phyloP scores from a whole-genome alignment of 2,797 vertebrate genomes.

The Brachymystax lenok region DNA sequence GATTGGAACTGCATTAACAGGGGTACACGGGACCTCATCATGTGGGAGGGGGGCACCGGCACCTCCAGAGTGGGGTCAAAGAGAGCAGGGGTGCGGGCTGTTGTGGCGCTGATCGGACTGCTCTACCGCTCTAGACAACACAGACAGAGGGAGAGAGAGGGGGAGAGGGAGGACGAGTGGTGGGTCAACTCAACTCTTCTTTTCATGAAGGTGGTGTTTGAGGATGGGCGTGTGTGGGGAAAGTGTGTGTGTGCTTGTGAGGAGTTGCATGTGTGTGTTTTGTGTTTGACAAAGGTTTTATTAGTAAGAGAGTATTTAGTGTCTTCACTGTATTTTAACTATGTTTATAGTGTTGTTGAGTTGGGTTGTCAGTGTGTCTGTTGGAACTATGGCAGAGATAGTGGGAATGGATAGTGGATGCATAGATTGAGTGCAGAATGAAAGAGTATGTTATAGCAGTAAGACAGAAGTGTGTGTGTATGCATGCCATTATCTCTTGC shows the following conservation, averaged over 20 bases:
- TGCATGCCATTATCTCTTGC: neutral
- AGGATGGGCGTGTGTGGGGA: neutral
- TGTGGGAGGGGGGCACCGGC: constrained; percentile 50
- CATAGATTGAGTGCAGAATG: neutral
- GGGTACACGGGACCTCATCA: constrained; percentile 35
- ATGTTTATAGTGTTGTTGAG: neutral
- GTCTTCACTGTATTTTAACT: neutral
- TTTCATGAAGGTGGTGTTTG: neutral
- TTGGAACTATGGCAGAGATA: neutral
- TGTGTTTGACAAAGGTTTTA: neutral
- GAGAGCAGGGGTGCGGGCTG: constrained; percentile 56
- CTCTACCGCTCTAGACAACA: constrained; percentile 56
- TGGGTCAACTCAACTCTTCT: constrained; percentile 37
- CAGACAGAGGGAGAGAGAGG: constrained; percentile 35
- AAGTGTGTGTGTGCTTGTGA: neutral
- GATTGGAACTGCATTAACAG: neutral
- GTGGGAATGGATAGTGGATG: neutral
- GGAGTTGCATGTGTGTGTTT: constrained; percentile 6
- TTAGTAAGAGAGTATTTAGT: neutral
- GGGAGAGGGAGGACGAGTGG: constrained; percentile 37
- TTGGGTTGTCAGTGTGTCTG: neutral
- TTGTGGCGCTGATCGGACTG: constrained; percentile 57
- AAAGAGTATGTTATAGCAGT: neutral
- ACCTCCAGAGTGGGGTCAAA: constrained; percentile 49
- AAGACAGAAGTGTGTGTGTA: neutral